A percentile compares a stretch with the other conserved stretches of the same genome.
These are phyloP conservation scores for Diabrotica balteata DNA, from an alignment of 2,888 invertebrate species.

Conservation along the genomic window DNA sequence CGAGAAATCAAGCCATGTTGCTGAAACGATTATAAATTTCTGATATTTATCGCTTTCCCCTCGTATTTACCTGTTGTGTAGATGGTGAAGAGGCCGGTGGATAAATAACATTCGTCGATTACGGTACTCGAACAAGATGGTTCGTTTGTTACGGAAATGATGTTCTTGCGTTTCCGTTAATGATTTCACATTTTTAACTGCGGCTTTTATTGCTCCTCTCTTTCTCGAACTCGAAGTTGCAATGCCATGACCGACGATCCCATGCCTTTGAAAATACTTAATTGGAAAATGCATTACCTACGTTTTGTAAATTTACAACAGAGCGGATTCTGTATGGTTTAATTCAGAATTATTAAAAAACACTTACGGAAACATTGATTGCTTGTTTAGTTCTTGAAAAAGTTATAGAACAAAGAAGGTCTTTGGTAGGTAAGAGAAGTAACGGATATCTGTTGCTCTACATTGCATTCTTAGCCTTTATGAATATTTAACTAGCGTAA, in stretches of 20 bases:
- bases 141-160: slow-evolving; percentile 29
- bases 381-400: too few species aligned
- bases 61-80: not conserved
- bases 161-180: slow-evolving; percentile 19
- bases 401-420: too few species aligned
- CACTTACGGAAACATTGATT: too few species aligned
- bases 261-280: not conserved
- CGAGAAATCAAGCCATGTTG: not conserved
- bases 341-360: too few species aligned
- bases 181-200: slow-evolving; percentile 21
- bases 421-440: too few species aligned
- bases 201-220: not conserved
- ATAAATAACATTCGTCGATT: slow-evolving; percentile 24
- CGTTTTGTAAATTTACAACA: too few species aligned
- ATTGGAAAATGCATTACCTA: not conserved
- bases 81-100: not conserved
- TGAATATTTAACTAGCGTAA: too few species aligned
- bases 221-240: not conserved
- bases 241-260: not conserved
- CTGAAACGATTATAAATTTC: not conserved
- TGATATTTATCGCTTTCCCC: not conserved
- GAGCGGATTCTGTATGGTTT: too few species aligned
- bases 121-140: slow-evolving; percentile 27
- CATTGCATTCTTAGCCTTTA: too few species aligned
- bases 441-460: too few species aligned